Percentiles rank a stretch among this genome's conserved stretches.
Evolutionary conservation across 2,113 vertebrate genomes (phyloP).

Genomic region (Strix uralensis): DNA sequence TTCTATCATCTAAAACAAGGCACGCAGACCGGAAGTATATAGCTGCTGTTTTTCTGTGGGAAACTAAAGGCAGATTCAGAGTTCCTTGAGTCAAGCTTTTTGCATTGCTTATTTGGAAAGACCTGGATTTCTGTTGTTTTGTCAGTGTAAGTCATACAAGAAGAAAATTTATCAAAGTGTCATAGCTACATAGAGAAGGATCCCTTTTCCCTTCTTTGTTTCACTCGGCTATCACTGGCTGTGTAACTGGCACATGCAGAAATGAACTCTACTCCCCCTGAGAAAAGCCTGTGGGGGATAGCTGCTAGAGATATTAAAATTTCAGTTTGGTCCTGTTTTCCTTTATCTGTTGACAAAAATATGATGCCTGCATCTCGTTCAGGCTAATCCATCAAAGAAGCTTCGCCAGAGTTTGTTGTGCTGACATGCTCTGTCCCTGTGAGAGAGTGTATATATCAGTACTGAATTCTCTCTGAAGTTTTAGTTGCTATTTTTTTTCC

Average conservation of each 20-base stretch:
- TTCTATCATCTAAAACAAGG: slow-evolving; percentile 8
- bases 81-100: not conserved
- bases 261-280: not conserved
- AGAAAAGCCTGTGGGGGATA: not conserved
- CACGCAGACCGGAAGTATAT: not conserved
- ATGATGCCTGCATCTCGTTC: not conserved
- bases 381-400: not conserved
- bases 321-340: not conserved
- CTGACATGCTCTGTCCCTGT: not conserved
- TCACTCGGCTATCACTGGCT: not conserved
- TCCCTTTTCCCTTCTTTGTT: not conserved
- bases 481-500: not conserved
- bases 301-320: not conserved
- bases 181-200: not conserved
- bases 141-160: not conserved
- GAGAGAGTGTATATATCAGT: not conserved
- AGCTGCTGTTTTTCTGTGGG: not conserved
- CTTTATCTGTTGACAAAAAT: not conserved
- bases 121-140: not conserved
- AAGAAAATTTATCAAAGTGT: not conserved
- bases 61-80: not conserved
- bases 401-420: not conserved
- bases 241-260: not conserved
- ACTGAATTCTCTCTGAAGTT: not conserved
- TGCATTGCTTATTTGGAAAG: not conserved